A percentile compares a stretch with the other conserved stretches of the same genome.
phyloP scores from a whole-genome alignment of 2,797 vertebrate genomes.

The Pagetopsis macropterus region DNA sequence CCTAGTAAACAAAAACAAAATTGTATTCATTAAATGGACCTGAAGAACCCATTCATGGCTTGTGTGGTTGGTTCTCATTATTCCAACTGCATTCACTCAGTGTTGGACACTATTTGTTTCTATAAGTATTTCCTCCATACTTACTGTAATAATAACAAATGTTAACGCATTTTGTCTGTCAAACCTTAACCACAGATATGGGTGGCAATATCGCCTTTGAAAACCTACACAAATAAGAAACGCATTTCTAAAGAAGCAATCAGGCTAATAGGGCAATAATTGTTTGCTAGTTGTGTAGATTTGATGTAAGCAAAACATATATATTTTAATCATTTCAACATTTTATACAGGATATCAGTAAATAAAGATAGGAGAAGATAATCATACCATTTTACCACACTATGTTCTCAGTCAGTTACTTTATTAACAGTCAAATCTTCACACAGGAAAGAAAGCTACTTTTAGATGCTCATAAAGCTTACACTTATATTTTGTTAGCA shows the following conservation, averaged over 20 bases:
- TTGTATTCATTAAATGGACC: neutral
- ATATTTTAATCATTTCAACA: neutral
- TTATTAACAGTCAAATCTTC: neutral
- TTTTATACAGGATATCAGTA: neutral
- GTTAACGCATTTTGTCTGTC: neutral
- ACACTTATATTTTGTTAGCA: slow-evolving; percentile 8
- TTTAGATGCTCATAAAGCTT: neutral
- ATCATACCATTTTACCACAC: neutral
- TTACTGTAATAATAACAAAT: neutral
- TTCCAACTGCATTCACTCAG: neutral
- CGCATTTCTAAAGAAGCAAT: neutral
- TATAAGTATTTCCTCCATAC: too few relatives aligned
- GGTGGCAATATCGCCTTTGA: neutral
- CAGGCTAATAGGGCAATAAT: neutral
- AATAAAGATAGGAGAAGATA: neutral
- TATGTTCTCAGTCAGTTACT: neutral
- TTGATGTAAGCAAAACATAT: neutral
- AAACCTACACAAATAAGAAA: neutral
- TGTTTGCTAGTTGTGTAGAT: neutral
- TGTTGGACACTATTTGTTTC: neutral
- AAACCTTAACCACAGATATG: too few relatives aligned
- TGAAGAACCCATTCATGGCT: neutral
- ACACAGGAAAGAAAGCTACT: neutral
- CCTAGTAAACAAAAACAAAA: neutral
- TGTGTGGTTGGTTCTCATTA: neutral